These are phyloP conservation scores for Lineus longissimus DNA, from an alignment of 1,140 invertebrate genomes.

Conservation along the genomic window DNA sequence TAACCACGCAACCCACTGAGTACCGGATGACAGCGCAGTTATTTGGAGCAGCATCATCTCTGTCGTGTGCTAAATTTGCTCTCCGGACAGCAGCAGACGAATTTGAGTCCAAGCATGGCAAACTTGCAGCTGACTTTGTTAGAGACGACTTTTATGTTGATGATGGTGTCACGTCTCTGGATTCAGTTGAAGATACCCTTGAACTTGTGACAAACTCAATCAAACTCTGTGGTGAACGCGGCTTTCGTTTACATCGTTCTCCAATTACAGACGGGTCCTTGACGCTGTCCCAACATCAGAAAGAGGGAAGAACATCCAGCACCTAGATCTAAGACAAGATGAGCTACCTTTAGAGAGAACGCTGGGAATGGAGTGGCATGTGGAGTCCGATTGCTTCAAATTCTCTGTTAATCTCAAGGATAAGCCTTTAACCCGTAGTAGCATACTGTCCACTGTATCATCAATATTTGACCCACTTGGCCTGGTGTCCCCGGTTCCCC, in stretches of 20 bases:
- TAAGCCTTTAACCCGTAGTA: slow-evolving; percentile 20
- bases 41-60: slow-evolving; percentile 15
- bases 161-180: slow-evolving; percentile 13
- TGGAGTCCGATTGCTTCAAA: too few species aligned
- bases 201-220: too few species aligned
- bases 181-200: neutral
- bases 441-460: slow-evolving; percentile 27
- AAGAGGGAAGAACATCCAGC: slow-evolving; percentile 17
- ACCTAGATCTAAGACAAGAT: too few species aligned
- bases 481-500: slow-evolving; percentile 22
- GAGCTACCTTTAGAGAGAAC: too few species aligned
- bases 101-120: neutral
- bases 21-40: slow-evolving; percentile 22
- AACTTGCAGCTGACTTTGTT: slow-evolving; percentile 9
- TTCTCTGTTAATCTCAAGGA: slow-evolving; percentile 16
- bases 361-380: too few species aligned
- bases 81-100: neutral
- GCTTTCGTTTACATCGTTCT: slow-evolving; percentile 25
- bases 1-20: neutral
- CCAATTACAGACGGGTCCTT: slow-evolving; percentile 23
- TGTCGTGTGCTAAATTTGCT: slow-evolving; percentile 9
- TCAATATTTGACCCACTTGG: too few species aligned
- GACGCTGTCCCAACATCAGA: slow-evolving; percentile 12
- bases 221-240: too few species aligned
- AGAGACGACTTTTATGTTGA: slow-evolving; percentile 21